These are phyloP conservation scores for Pterostichus niger DNA, from an alignment of 2,888 invertebrate species.

Conservation along the genomic window DNA sequence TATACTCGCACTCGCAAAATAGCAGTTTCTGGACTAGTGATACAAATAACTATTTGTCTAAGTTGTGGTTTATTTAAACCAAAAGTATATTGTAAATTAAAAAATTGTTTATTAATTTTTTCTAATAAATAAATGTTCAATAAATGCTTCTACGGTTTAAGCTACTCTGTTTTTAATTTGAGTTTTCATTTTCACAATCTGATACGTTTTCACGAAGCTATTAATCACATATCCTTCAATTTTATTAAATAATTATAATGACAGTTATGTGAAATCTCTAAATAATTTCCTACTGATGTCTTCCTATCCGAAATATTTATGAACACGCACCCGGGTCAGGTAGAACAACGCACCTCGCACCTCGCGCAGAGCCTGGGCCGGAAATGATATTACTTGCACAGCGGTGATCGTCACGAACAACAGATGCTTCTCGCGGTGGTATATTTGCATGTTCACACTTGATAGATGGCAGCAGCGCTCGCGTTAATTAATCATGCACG, in stretches of 20 bases:
- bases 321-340: too few species aligned
- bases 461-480: slow-evolving; percentile 62
- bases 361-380: neutral
- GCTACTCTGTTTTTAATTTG: too few species aligned
- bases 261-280: neutral
- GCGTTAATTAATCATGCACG: slow-evolving; percentile 61
- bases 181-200: neutral
- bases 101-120: too few species aligned
- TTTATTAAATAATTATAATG: neutral
- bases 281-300: neutral
- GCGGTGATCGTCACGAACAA: slow-evolving; percentile 69
- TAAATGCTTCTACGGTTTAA: too few species aligned
- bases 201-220: neutral
- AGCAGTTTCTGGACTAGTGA: too few species aligned
- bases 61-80: too few species aligned
- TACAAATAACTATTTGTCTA: too few species aligned
- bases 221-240: neutral
- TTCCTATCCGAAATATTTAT: too few species aligned
- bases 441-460: slow-evolving; percentile 67
- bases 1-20: too few species aligned
- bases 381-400: slow-evolving; percentile 67
- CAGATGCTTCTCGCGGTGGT: slow-evolving; percentile 61
- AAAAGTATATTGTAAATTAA: too few species aligned
- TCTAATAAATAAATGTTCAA: too few species aligned
- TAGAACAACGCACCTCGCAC: too few species aligned